These are phyloP conservation scores for Dipus sagitta DNA, from an alignment of 2,797 vertebrate genomes.

Conservation along the genomic window DNA sequence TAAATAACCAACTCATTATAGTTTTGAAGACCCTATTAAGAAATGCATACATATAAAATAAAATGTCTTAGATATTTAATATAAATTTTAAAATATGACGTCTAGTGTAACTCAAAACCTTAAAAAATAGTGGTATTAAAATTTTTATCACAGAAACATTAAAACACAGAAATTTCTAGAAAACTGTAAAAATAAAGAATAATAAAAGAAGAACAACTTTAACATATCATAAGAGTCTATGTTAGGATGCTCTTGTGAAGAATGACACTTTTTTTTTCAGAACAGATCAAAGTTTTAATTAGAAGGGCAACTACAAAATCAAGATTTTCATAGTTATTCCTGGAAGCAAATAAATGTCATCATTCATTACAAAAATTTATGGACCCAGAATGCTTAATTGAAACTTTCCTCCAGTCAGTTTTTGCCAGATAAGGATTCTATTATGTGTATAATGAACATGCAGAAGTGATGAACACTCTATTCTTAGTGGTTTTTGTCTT, in stretches of 20 bases:
- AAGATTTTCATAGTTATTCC: constrained; percentile 48
- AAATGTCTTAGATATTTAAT: not conserved
- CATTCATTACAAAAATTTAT: constrained; percentile 59
- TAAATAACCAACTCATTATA: not conserved
- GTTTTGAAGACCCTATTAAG: not conserved
- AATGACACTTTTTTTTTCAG: not conserved
- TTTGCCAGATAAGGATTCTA: constrained; percentile 52
- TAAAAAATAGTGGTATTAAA: not conserved
- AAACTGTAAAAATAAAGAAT: not conserved
- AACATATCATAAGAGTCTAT: not conserved
- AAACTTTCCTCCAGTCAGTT: constrained; percentile 59
- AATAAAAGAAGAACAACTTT: not conserved
- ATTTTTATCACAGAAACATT: too few species aligned
- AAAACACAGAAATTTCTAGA: not conserved
- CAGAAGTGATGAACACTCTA: not conserved
- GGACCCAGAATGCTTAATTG: constrained; percentile 48
- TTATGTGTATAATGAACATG: constrained; percentile 52
- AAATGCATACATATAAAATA: too few species aligned
- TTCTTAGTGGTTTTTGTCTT: constrained; percentile 37
- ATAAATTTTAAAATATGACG: not conserved
- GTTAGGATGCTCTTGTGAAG: not conserved
- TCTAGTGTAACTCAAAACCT: not conserved
- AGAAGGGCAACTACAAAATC: constrained; percentile 31
- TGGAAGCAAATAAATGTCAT: constrained; percentile 51
- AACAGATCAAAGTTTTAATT: constrained; percentile 12